phyloP scores from a whole-genome alignment of 2,113 vertebrate genomes.

The Phalacrocorax brasilianus region DNA sequence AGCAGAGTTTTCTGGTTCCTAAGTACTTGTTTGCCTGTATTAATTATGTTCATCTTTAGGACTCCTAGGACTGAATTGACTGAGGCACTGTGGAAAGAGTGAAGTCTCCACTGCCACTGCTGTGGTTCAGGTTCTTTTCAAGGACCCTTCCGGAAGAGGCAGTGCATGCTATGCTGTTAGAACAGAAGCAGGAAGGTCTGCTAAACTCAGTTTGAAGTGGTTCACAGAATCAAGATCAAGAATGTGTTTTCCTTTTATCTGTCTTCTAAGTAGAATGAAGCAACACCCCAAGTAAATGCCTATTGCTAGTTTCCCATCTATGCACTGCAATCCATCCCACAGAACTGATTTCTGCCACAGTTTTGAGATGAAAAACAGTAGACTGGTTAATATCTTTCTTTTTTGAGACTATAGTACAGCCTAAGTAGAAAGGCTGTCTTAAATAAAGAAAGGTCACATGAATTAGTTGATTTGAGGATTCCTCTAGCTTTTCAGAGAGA shows the following conservation, averaged over 20 bases:
- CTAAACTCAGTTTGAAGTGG: not conserved
- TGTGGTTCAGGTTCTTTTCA: not conserved
- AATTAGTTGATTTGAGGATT: slow-evolving; percentile 49
- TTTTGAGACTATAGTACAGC: not conserved
- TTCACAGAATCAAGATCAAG: not conserved
- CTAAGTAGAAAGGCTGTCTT: not conserved
- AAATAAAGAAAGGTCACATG: not conserved
- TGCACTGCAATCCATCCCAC: not conserved
- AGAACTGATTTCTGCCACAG: not conserved
- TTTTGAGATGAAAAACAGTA: not conserved
- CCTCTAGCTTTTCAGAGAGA: slow-evolving; percentile 11
- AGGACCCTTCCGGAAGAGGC: not conserved
- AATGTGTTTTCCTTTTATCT: not conserved
- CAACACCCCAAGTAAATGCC: not conserved
- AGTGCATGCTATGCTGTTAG: not conserved
- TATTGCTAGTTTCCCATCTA: not conserved
- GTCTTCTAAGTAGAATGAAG: not conserved
- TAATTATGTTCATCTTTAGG: not conserved
- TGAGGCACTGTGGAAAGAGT: not conserved
- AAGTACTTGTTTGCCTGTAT: not conserved
- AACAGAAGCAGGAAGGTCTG: not conserved
- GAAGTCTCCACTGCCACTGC: not conserved
- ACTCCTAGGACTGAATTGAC: not conserved
- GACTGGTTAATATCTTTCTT: not conserved
- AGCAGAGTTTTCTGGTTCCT: not conserved